Percentiles rank a stretch among this genome's conserved stretches.
phyloP scores from a whole-genome alignment of 2,888 invertebrate genomes.

The Microdon myrmicae region DNA sequence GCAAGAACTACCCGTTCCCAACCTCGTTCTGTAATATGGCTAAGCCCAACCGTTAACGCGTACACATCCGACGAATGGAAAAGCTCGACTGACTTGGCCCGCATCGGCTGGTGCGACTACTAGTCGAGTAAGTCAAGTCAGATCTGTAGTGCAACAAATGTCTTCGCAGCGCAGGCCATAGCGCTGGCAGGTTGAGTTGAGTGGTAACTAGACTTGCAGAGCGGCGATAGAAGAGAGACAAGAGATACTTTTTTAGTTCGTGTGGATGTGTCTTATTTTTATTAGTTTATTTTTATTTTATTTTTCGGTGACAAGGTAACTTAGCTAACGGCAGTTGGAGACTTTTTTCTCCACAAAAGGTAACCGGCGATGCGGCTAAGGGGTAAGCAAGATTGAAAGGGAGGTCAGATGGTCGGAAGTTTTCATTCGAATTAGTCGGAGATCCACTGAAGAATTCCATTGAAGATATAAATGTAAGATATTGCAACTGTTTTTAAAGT shows the following conservation, averaged over 20 bases:
- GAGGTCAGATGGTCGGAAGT: too few relatives aligned
- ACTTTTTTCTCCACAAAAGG: conserved; percentile 28
- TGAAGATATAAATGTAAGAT: too few relatives aligned
- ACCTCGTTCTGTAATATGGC: not conserved
- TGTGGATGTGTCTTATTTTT: conserved; percentile 3
- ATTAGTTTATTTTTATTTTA: too few relatives aligned
- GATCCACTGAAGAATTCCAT: too few relatives aligned
- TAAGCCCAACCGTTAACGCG: conserved; percentile 31
- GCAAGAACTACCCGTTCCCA: conserved; percentile 4
- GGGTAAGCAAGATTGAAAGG: too few relatives aligned
- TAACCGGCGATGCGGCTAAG: too few relatives aligned
- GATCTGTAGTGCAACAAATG: conserved; percentile 37
- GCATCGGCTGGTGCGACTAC: conserved; percentile 40
- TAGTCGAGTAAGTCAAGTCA: conserved; percentile 16
- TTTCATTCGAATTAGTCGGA: too few relatives aligned
- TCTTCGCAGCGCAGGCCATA: conserved; percentile 21
- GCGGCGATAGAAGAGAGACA: not conserved
- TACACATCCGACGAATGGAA: conserved; percentile 52
- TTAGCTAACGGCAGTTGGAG: conserved; percentile 42
- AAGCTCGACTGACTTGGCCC: conserved; percentile 47
- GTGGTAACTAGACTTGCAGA: conserved; percentile 40
- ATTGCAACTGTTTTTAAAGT: too few relatives aligned
- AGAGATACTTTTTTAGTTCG: conserved; percentile 27
- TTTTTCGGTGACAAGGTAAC: too few relatives aligned
- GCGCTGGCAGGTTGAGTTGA: conserved; percentile 17